Evolutionary conservation across 2,113 vertebrate species (phyloP).

Genomic region (Donacobius atricapilla): DNA sequence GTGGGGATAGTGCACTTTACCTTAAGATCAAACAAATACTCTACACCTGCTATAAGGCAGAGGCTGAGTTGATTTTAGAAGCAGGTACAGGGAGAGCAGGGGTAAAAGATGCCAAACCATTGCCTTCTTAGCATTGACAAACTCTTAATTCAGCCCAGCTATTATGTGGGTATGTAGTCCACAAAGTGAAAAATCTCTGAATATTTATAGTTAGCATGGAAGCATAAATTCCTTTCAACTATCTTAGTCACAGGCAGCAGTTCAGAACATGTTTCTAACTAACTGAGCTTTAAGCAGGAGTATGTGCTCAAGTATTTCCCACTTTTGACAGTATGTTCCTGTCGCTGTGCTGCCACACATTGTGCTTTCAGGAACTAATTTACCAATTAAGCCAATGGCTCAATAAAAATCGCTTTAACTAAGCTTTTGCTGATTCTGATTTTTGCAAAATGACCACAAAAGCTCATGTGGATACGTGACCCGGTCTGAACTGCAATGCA

Average conservation of each 20-base stretch:
- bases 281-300: background rate
- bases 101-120: background rate
- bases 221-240: background rate
- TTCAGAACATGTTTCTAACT: background rate
- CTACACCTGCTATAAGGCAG: background rate
- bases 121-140: background rate
- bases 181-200: background rate
- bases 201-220: background rate
- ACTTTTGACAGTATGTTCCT: background rate
- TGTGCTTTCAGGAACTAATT: background rate
- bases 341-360: background rate
- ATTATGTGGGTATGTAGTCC: background rate
- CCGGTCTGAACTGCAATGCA: conserved; percentile 4
- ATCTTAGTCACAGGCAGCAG: background rate
- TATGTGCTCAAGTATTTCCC: background rate
- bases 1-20: background rate
- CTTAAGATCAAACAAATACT: background rate
- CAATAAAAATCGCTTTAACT: background rate
- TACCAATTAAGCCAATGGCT: background rate
- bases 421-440: background rate
- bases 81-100: background rate
- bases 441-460: background rate
- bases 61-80: background rate
- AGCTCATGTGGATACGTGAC: background rate
- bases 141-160: background rate